Conservation (phyloP, 2,888 invertebrate species). For the Sialis fuliginosa region DNA sequence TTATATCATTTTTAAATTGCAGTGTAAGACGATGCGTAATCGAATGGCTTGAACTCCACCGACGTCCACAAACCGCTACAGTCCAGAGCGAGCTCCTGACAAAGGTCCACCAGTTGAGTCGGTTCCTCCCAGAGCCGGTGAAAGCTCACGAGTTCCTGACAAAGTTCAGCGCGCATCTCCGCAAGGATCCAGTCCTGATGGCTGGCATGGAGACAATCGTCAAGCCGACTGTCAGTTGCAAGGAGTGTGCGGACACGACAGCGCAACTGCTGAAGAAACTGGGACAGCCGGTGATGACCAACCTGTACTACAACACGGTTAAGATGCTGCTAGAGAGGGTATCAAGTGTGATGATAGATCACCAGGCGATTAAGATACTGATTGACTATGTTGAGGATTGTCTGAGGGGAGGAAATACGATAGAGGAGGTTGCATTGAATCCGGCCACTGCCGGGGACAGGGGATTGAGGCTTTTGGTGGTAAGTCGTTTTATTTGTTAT, state of each 20-base stretch:
- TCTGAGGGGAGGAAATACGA: slow-evolving; percentile 47
- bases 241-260: slow-evolving; percentile 84
- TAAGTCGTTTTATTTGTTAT: slow-evolving; percentile 21
- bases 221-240: slow-evolving; percentile 79
- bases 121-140: slow-evolving; percentile 80
- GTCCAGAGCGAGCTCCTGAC: slow-evolving; percentile 54
- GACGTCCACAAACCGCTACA: slow-evolving; percentile 46
- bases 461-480: slow-evolving; percentile 72
- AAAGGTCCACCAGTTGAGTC: slow-evolving; percentile 49
- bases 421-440: slow-evolving; percentile 63
- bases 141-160: slow-evolving; percentile 78
- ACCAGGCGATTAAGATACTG: slow-evolving; percentile 62
- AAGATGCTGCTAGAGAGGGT: slow-evolving; percentile 89
- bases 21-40: slow-evolving; percentile 60
- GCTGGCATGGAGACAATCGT: slow-evolving; percentile 76
- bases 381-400: slow-evolving; percentile 48
- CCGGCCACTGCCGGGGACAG: slow-evolving; percentile 71
- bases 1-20: not conserved
- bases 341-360: slow-evolving; percentile 92
- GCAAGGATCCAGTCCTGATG: slow-evolving; percentile 48
- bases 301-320: slow-evolving; percentile 87
- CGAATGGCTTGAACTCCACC: slow-evolving; percentile 74
- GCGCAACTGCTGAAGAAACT: slow-evolving; percentile 76
- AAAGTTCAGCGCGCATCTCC: slow-evolving; percentile 65
- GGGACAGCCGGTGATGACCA: slow-evolving; percentile 88